Evolutionary conservation across 2,888 invertebrate genomes (phyloP).

Genomic region (Leptopilina syphax): DNA sequence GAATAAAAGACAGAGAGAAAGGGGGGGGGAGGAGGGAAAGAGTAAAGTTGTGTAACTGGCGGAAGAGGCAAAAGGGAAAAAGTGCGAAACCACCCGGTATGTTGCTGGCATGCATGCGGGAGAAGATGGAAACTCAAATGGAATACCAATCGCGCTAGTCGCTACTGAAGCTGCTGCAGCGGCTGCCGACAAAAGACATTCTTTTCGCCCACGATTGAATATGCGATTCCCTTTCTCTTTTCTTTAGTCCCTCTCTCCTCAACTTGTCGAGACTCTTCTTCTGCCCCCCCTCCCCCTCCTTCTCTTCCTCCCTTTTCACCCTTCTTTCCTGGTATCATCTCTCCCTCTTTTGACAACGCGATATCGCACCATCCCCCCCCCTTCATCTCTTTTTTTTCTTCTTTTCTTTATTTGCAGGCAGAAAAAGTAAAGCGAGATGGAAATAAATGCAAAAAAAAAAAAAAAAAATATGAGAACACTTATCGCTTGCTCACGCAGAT

Average conservation of each 20-base stretch:
- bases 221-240: constrained; percentile 62
- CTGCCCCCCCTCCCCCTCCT: background rate
- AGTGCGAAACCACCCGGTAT: constrained; percentile 43
- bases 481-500: constrained; percentile 40
- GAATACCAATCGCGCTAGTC: constrained; percentile 65
- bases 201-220: constrained; percentile 69
- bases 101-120: constrained; percentile 34
- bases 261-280: constrained; percentile 1
- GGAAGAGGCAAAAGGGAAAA: constrained; percentile 37
- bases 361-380: constrained; percentile 38
- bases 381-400: background rate
- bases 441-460: background rate
- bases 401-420: constrained; percentile 35
- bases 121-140: constrained; percentile 62
- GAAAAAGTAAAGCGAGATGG: constrained; percentile 15
- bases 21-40: background rate
- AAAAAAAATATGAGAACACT: constrained; percentile 40
- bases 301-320: constrained; percentile 15
- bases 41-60: constrained; percentile 42
- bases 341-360: background rate
- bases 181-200: constrained; percentile 71
- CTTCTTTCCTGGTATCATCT: constrained; percentile 13
- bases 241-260: constrained; percentile 32
- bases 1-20: background rate
- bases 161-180: constrained; percentile 58